Evolutionary conservation across 1,140 invertebrate genomes (phyloP), one percentile per base, ranked within the genome.

Genomic region (Tribolium madens): DNA sequence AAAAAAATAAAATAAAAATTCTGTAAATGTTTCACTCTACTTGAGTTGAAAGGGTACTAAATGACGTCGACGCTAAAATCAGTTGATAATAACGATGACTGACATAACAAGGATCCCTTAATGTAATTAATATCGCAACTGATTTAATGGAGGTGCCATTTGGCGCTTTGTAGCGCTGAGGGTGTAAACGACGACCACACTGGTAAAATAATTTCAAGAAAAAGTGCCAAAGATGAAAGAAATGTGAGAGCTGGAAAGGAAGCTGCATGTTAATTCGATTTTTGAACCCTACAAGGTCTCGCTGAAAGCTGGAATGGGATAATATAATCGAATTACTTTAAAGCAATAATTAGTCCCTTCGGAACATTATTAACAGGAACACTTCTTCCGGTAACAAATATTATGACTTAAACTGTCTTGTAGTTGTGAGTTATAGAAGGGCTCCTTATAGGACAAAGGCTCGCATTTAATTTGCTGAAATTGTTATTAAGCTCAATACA

Each of bases 121-220:
- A 72, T 72, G 46, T 72, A 50, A 72, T 72, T 72, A 72, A 50
- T 72, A 72, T 72, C 31, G 46, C 31, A 72, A 72, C 33, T 71
- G 68, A 71, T 47, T 71, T 71, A 71, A 72, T 72, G 70, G 70
- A 72, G 46, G 46, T 72, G 70, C 70, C 70, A 72, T 72, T 72
- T 72, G 46, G 50, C 57, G 26, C 57, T 31, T n/a, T 5, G 53
- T 26, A 57, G 52, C 18, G 15, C 52, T 57, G 15, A 60, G 17
- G 18, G 17, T 13, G 53, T 60, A 60, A 21, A 26, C 53, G 53
- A 13, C 15, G 53, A 60, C 53, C 53, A 13, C 53, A 60, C 53
- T 60, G 53, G 12, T 21, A 21, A 60, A 60, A 60, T 60, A 60
- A 60, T 60, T 60, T 60, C 13, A 17, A 9, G 18, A 26, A 60